Conservation (phyloP, 2,888 invertebrate genomes). For the Drepana falcataria region DNA sequence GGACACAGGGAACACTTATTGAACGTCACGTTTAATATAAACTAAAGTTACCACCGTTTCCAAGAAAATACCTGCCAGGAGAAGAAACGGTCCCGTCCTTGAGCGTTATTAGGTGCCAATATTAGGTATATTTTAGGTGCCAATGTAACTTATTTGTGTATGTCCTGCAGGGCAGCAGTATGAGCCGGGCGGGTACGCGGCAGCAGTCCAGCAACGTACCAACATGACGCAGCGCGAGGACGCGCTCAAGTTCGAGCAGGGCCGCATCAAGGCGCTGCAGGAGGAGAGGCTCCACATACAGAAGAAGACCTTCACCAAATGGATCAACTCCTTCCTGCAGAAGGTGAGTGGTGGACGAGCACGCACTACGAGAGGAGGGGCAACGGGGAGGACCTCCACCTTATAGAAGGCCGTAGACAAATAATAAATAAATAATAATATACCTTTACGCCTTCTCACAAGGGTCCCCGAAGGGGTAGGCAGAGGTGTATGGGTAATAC, state of each 20-base stretch:
- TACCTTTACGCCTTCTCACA: too few species aligned
- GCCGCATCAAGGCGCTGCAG: conserved; percentile 96
- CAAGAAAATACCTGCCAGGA: too few species aligned
- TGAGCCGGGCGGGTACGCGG: conserved; percentile 82
- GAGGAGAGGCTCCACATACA: conserved; percentile 98
- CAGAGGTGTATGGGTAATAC: too few species aligned
- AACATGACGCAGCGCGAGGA: conserved; percentile 95
- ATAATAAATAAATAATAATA: too few species aligned
- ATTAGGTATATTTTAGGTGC: too few species aligned
- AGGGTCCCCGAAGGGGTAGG: too few species aligned
- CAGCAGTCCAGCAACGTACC: conserved; percentile 82
- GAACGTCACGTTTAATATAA: too few species aligned
- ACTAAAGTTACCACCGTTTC: too few species aligned
- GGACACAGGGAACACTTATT: too few species aligned
- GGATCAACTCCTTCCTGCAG: conserved; percentile 97
- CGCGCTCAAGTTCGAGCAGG: conserved; percentile 96
- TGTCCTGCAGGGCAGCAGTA: conserved; percentile 78
- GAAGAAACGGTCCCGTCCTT: too few species aligned
- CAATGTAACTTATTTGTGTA: too few species aligned
- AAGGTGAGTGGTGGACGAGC: conserved; percentile 81
- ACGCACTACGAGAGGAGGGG: background rate
- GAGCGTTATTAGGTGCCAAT: too few species aligned
- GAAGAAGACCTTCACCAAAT: conserved; percentile 99
- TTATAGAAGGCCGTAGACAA: background rate
- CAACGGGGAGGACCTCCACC: background rate